Evolutionary conservation across 2,113 vertebrate species (phyloP).

Genomic region (Chaetops frenatus): DNA sequence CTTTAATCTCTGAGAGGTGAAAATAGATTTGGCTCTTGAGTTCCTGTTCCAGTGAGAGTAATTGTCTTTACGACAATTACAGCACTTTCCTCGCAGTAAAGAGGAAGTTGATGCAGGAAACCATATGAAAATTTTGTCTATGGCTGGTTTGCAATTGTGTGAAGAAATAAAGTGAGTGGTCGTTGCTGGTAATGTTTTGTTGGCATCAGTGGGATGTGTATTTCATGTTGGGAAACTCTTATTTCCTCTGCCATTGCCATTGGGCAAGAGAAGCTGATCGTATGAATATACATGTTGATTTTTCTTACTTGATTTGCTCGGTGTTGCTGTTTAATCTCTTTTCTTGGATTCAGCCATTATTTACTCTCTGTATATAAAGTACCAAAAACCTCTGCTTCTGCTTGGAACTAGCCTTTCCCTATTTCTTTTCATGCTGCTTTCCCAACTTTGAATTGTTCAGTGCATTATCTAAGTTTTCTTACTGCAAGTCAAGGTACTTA

Average conservation of each 20-base stretch:
- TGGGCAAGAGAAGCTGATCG: not conserved
- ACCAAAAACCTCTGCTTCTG: not conserved
- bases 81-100: accelerated
- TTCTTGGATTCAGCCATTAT: not conserved
- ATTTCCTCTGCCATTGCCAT: not conserved
- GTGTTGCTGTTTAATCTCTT: not conserved
- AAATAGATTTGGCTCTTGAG: not conserved
- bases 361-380: not conserved
- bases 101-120: not conserved
- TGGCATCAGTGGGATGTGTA: not conserved
- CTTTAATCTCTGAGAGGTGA: not conserved
- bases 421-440: not conserved
- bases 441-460: not conserved
- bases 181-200: not conserved
- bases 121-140: not conserved
- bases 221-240: not conserved
- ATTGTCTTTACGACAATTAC: not conserved
- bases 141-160: not conserved
- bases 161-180: not conserved
- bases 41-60: not conserved
- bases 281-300: not conserved
- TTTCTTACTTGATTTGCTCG: not conserved
- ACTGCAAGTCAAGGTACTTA: not conserved
- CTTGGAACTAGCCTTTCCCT: not conserved
- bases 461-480: not conserved